Evolutionary conservation across 2,888 invertebrate species (phyloP).

Genomic region (Athetis lepigone): DNA sequence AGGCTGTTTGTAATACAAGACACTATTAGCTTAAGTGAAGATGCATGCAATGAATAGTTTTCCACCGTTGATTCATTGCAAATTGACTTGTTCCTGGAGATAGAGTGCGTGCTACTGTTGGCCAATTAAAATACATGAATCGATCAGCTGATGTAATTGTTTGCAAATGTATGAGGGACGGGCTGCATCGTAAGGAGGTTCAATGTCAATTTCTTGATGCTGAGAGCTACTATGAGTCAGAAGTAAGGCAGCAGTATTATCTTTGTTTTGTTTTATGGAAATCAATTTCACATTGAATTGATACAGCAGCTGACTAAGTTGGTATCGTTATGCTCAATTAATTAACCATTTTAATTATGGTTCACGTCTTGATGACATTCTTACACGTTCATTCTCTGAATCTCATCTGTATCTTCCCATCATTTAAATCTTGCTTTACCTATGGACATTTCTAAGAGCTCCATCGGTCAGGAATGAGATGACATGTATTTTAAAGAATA

Average conservation of each 20-base stretch:
- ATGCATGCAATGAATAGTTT: constrained; percentile 57
- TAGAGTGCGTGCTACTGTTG: constrained; percentile 36
- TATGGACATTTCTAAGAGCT: constrained; percentile 22
- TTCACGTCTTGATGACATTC: not conserved
- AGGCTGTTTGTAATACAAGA: constrained; percentile 51
- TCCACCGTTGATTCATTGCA: constrained; percentile 35
- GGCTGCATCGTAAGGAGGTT: constrained; percentile 35
- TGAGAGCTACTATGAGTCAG: constrained; percentile 11
- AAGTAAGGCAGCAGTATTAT: not conserved
- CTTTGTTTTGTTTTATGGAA: not conserved
- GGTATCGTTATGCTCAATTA: not conserved
- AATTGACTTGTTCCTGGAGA: constrained; percentile 41
- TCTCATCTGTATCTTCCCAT: not conserved
- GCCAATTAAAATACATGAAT: constrained; percentile 49
- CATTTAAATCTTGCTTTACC: constrained; percentile 12
- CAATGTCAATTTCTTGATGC: constrained; percentile 43
- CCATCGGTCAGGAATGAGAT: constrained; percentile 12
- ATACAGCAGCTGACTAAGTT: not conserved
- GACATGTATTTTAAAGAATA: not conserved
- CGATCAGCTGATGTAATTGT: constrained; percentile 57
- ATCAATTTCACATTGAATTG: not conserved
- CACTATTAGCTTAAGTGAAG: constrained; percentile 49
- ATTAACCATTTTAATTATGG: not conserved
- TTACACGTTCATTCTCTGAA: not conserved
- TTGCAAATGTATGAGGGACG: constrained; percentile 44